phyloP scores from a whole-genome alignment of 2,113 vertebrate genomes.

The Oreochromis niloticus region DNA sequence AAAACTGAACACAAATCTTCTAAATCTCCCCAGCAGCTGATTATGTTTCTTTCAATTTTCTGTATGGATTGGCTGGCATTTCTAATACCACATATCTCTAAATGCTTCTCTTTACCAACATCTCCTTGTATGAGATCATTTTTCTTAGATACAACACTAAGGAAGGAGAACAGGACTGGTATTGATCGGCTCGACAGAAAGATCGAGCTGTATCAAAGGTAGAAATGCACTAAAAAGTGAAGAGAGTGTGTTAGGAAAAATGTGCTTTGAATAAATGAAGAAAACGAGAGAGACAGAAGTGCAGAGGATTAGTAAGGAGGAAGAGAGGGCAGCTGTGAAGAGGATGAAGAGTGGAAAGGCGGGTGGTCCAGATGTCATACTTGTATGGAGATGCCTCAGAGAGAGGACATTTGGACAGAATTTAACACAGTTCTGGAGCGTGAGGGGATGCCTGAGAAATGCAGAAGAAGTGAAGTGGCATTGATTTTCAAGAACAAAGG shows the following conservation, averaged over 20 bases:
- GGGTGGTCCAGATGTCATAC: background rate
- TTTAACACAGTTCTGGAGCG: background rate
- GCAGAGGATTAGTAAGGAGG: background rate
- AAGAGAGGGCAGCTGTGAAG: background rate
- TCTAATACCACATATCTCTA: background rate
- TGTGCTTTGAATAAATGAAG: background rate
- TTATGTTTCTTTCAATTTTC: background rate
- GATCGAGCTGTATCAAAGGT: background rate
- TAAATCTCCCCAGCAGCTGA: background rate
- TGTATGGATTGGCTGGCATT: background rate
- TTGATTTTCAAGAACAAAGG: background rate
- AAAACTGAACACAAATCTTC: background rate
- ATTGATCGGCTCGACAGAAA: background rate
- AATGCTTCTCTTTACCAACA: background rate
- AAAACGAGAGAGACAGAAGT: background rate
- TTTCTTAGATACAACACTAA: background rate
- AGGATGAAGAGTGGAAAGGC: background rate
- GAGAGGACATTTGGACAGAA: background rate
- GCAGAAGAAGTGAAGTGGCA: background rate
- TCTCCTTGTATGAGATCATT: background rate
- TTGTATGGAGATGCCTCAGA: background rate
- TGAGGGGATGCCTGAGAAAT: background rate
- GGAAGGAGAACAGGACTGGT: background rate
- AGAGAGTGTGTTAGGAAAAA: background rate
- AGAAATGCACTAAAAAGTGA: background rate